Conservation (phyloP, 1,140 invertebrate species). For the Telenomus remus region DNA sequence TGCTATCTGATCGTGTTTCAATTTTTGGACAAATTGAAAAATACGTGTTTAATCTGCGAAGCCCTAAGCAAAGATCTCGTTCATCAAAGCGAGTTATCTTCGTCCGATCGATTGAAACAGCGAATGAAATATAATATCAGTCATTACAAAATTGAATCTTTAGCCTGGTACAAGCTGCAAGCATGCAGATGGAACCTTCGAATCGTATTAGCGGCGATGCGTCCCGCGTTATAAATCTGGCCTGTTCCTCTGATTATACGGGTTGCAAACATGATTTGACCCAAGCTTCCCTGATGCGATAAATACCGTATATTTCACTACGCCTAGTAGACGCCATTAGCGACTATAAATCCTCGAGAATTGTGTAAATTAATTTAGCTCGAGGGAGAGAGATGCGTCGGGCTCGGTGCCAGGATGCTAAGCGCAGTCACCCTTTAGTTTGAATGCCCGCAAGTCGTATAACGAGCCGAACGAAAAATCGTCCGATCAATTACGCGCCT, state of each 20-base stretch:
- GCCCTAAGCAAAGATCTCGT: too few species aligned
- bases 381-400: conserved; percentile 12
- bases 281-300: conserved; percentile 54
- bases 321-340: conserved; percentile 39
- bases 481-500: conserved; percentile 10
- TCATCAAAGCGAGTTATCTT: background rate
- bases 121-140: conserved; percentile 33
- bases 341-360: conserved; percentile 39
- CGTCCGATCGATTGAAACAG: background rate
- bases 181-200: conserved; percentile 13
- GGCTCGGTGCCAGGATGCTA: conserved; percentile 21
- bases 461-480: conserved; percentile 18
- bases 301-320: conserved; percentile 49
- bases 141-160: conserved; percentile 46
- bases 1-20: too few species aligned
- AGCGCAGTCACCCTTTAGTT: conserved; percentile 31
- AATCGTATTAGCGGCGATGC: conserved; percentile 30
- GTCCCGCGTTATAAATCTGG: conserved; percentile 47
- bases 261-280: conserved; percentile 55
- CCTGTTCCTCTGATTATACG: conserved; percentile 42
- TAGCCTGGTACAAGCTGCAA: conserved; percentile 5
- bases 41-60: too few species aligned
- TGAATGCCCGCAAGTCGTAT: conserved; percentile 18
- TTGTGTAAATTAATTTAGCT: conserved; percentile 50
- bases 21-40: too few species aligned